Evolutionary conservation across 2,113 vertebrate genomes (phyloP), one percentile per base, ranked within the genome.

Genomic region (Oceanites oceanicus): DNA sequence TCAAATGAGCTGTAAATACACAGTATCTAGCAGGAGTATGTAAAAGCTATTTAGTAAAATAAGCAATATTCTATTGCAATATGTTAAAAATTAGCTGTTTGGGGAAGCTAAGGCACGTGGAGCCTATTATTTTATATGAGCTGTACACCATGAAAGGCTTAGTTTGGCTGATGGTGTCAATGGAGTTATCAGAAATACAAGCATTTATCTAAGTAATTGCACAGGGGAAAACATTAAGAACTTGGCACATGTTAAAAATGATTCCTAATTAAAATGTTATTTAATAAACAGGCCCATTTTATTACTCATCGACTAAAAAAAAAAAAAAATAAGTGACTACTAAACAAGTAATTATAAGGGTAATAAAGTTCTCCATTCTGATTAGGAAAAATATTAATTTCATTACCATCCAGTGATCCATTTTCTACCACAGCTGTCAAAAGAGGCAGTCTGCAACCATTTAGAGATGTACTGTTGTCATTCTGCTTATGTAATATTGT

Each of bases 361-460:
- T 96, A 95, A 97, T 97, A 96, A 97, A 95, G 62, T 92, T 95
- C 92, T 89, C 88, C 72, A 53, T 96, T 97, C 87, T 97, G 89
- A 95, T 97, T 96, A 97, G 92, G 84, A 45, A 94, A 97, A 94
- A 96, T 97, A 97, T 91, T 96, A 65, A 97, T 97, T 97, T 97
- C 88, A 88, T 88, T 82, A 93, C 86, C 79, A 85, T 93, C 59
- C 73, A 92, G 87, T 92, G 88, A 97, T 97, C 95, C 90, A 94
- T 97, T 96, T 96, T 96, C 94, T 76, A 95, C 81, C 88, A 88
- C 70, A 84, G 90, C 87, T 98, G 96, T 97, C 93, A 96, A 86
- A 92, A 82, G 61, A 95, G 63, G 89, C 85, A 95, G 67, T 76
- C 78, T 56, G 79, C 62, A 94, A 63, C 83, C 82, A 81, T 95